phyloP scores from a whole-genome alignment of 2,113 vertebrate species.

The Corvus moneduloides region DNA sequence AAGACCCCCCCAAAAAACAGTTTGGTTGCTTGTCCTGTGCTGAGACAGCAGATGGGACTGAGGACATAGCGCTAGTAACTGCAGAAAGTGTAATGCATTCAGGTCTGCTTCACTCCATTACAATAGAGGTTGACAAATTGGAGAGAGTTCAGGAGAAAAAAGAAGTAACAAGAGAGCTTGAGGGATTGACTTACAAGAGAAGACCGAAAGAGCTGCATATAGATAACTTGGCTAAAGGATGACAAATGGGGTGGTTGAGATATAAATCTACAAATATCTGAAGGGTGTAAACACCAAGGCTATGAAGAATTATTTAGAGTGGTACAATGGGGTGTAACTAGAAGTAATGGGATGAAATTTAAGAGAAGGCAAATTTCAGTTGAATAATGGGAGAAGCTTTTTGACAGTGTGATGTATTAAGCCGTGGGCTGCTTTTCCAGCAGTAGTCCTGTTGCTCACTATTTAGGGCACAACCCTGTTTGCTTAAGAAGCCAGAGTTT shows the following conservation, averaged over 20 bases:
- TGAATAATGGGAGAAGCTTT: conserved; percentile 67
- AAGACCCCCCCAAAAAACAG: background rate
- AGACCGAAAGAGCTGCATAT: conserved; percentile 64
- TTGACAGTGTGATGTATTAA: conserved; percentile 66
- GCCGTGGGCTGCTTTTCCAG: conserved; percentile 15
- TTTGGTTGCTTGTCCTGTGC: background rate
- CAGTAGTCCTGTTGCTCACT: conserved; percentile 11
- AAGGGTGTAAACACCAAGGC: conserved; percentile 71
- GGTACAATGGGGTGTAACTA: conserved; percentile 70
- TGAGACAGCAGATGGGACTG: background rate
- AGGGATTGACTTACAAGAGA: conserved; percentile 64
- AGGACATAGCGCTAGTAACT: background rate
- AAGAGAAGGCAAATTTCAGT: conserved; percentile 67
- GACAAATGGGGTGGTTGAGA: conserved; percentile 60
- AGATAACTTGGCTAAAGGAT: conserved; percentile 69
- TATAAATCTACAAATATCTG: conserved; percentile 70
- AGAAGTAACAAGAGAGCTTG: conserved; percentile 48
- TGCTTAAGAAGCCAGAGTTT: conserved; percentile 27
- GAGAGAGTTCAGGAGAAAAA: conserved; percentile 36
- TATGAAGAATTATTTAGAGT: conserved; percentile 69
- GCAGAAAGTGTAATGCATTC: conserved; percentile 41
- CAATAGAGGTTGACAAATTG: conserved; percentile 60
- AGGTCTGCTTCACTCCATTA: conserved; percentile 46
- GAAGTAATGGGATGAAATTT: conserved; percentile 71
- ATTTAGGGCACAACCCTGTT: conserved; percentile 34